phyloP scores from a whole-genome alignment of 2,113 vertebrate species.

The Amphiprion ocellaris region DNA sequence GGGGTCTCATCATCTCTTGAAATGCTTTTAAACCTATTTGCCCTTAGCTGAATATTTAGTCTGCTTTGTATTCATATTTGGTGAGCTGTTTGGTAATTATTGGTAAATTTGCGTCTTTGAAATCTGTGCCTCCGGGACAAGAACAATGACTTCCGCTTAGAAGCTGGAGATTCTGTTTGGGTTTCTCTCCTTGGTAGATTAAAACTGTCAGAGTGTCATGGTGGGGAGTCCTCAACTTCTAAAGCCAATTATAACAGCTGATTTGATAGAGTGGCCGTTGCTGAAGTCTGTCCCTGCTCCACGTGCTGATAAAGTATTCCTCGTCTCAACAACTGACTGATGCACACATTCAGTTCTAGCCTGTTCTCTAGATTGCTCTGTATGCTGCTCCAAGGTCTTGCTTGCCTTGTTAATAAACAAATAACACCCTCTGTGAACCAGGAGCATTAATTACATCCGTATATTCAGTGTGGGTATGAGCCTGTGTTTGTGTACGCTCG shows the following conservation, averaged over 20 bases:
- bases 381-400: slow-evolving; percentile 10
- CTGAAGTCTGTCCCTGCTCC: slow-evolving; percentile 10
- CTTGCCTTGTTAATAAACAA: slow-evolving; percentile 29
- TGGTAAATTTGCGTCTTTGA: not conserved
- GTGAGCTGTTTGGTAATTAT: not conserved
- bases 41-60: not conserved
- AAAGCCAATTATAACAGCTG: slow-evolving; percentile 9
- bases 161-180: not conserved
- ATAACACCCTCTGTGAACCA: slow-evolving; percentile 19
- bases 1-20: not conserved
- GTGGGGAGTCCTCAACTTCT: slow-evolving; percentile 5
- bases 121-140: not conserved
- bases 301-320: not conserved
- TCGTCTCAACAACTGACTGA: not conserved
- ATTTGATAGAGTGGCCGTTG: slow-evolving; percentile 9
- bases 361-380: not conserved
- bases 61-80: not conserved
- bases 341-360: not conserved
- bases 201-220: not conserved
- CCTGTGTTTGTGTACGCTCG: not conserved
- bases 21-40: not conserved
- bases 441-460: slow-evolving; percentile 43
- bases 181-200: not conserved
- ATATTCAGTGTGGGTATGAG: not conserved
- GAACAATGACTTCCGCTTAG: not conserved